A percentile compares a stretch with the other conserved stretches of the same genome.
phyloP scores from a whole-genome alignment of 1,140 invertebrate species.

The Euura lappo region DNA sequence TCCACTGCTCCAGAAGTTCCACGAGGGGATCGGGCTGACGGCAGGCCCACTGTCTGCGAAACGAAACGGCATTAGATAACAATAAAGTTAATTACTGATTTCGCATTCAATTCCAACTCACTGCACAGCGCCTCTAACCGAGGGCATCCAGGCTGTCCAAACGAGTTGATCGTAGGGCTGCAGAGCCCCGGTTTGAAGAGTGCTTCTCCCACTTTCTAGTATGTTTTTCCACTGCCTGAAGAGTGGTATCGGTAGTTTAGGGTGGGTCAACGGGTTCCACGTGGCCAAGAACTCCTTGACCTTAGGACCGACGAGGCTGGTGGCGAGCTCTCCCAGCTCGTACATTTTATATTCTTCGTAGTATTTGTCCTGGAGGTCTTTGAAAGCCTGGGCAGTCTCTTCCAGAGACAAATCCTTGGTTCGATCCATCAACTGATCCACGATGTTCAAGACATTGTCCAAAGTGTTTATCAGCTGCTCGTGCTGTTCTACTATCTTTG shows the following conservation, averaged over 20 bases:
- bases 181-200: slow-evolving; percentile 63
- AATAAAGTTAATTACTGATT: not conserved
- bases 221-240: slow-evolving; percentile 77
- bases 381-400: slow-evolving; percentile 77
- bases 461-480: slow-evolving; percentile 76
- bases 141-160: slow-evolving; percentile 91
- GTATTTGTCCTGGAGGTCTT: slow-evolving; percentile 71
- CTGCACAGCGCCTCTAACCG: slow-evolving; percentile 72
- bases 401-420: slow-evolving; percentile 70
- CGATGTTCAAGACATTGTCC: slow-evolving; percentile 71
- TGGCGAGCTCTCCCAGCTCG: slow-evolving; percentile 70
- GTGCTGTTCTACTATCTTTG: slow-evolving; percentile 76
- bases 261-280: slow-evolving; percentile 79
- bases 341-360: slow-evolving; percentile 70
- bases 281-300: slow-evolving; percentile 70
- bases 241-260: slow-evolving; percentile 66
- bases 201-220: slow-evolving; percentile 60
- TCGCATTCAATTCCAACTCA: slow-evolving; percentile 51
- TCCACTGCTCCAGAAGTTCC: slow-evolving; percentile 82
- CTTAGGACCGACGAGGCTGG: slow-evolving; percentile 69
- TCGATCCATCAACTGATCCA: slow-evolving; percentile 71
- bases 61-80: slow-evolving; percentile 7
- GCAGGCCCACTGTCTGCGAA: slow-evolving; percentile 73
- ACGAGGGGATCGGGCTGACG: slow-evolving; percentile 78
- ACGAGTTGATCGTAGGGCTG: slow-evolving; percentile 82